phyloP scores from a whole-genome alignment of 2,888 invertebrate species.

The Automeris io region DNA sequence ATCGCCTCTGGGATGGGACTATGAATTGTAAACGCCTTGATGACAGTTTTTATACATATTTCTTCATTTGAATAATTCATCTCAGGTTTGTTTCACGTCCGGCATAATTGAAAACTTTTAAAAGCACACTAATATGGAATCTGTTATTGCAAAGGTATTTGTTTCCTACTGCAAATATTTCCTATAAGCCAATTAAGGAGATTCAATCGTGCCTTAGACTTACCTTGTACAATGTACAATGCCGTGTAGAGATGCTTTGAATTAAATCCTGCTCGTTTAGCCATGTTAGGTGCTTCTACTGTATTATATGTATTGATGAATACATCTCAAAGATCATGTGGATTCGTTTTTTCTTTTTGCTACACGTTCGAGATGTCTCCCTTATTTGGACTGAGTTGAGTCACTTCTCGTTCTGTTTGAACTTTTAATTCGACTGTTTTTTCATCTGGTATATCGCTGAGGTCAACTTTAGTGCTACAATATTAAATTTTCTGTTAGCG shows the following conservation, averaged over 20 bases:
- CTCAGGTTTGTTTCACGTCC: background rate
- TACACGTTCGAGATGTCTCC: conserved; percentile 31
- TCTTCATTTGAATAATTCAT: background rate
- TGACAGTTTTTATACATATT: background rate
- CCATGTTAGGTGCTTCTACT: conserved; percentile 46
- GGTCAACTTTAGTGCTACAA: background rate
- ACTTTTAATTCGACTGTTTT: conserved; percentile 15
- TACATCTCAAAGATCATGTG: conserved; percentile 31
- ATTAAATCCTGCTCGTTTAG: conserved; percentile 33
- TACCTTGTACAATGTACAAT: conserved; percentile 41
- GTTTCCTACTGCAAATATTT: conserved; percentile 23
- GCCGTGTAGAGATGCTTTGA: conserved; percentile 37
- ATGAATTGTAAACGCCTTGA: background rate
- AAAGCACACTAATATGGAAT: background rate
- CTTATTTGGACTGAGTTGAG: conserved; percentile 47
- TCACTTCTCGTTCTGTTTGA: conserved; percentile 40
- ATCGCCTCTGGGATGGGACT: background rate
- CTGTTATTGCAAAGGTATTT: background rate
- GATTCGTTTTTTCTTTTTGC: conserved; percentile 38
- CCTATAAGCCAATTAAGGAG: conserved; percentile 46
- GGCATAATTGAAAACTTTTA: background rate
- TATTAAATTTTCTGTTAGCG: background rate
- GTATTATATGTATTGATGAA: conserved; percentile 43
- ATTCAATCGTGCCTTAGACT: conserved; percentile 32
- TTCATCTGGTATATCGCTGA: background rate